Conservation (phyloP, 1,140 invertebrate genomes). For the Tetranychus cinnabarinus region DNA sequence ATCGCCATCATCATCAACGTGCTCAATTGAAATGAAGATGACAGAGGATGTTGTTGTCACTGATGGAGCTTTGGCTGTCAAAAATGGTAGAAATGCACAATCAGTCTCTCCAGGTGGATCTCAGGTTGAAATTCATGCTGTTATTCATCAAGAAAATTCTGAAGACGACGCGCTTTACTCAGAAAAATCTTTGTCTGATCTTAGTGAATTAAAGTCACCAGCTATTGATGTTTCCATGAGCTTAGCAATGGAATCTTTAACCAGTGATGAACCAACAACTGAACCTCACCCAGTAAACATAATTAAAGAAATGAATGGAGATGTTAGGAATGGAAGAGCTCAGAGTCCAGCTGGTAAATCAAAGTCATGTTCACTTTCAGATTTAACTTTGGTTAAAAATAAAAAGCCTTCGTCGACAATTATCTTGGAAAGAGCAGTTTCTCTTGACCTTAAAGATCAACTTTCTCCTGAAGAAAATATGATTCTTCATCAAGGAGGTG, state of each 20-base stretch:
- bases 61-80: neutral
- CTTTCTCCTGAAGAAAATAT: neutral
- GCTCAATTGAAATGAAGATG: no score
- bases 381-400: constrained; percentile 38
- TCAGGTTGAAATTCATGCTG: neutral
- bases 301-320: neutral
- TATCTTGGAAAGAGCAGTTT: constrained; percentile 47
- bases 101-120: neutral
- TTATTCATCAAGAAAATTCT: neutral
- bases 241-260: neutral
- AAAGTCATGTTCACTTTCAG: constrained; percentile 52
- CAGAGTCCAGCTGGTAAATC: constrained; percentile 17
- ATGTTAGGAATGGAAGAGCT: neutral
- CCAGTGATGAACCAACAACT: neutral
- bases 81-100: neutral
- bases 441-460: constrained; percentile 35
- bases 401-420: constrained; percentile 27
- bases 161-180: neutral
- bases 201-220: neutral
- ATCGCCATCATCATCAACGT: constrained; percentile 4
- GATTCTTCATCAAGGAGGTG: neutral
- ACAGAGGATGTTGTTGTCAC: neutral
- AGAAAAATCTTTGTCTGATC: neutral
- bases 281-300: neutral
- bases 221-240: neutral